phyloP scores from a whole-genome alignment of 2,113 vertebrate species.

The Bagarius yarrelli region DNA sequence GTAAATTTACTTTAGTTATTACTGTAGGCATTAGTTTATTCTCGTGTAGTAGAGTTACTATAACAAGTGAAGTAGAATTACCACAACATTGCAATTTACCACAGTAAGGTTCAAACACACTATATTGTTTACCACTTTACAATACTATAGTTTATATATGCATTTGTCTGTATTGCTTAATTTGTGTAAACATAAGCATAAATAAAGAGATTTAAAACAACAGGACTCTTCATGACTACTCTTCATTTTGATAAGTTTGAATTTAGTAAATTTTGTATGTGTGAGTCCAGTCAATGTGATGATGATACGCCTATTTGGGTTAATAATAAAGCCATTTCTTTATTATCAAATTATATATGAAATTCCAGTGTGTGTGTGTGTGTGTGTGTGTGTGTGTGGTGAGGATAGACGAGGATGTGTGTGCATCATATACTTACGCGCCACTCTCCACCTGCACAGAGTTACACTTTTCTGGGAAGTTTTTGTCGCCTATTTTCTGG shows the following conservation, averaged over 20 bases:
- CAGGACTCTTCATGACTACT: neutral
- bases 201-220: neutral
- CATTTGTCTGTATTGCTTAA: neutral
- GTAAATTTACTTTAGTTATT: too few species aligned
- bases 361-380: too few species aligned
- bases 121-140: too few species aligned
- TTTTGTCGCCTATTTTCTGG: conserved; percentile 68
- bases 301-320: neutral
- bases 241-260: neutral
- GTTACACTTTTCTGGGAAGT: conserved; percentile 78
- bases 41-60: too few species aligned
- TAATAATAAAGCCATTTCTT: neutral
- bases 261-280: neutral
- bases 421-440: conserved; percentile 64
- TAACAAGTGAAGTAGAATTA: too few species aligned
- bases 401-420: neutral
- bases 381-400: conserved; percentile 22
- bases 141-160: too few species aligned
- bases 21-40: too few species aligned
- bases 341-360: too few species aligned
- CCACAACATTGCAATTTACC: too few species aligned
- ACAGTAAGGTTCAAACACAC: too few species aligned
- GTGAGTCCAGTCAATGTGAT: neutral
- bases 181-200: neutral
- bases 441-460: conserved; percentile 77